These are phyloP conservation scores for Catotricha subobsoleta DNA, from an alignment of 2,888 invertebrate genomes.

Conservation along the genomic window DNA sequence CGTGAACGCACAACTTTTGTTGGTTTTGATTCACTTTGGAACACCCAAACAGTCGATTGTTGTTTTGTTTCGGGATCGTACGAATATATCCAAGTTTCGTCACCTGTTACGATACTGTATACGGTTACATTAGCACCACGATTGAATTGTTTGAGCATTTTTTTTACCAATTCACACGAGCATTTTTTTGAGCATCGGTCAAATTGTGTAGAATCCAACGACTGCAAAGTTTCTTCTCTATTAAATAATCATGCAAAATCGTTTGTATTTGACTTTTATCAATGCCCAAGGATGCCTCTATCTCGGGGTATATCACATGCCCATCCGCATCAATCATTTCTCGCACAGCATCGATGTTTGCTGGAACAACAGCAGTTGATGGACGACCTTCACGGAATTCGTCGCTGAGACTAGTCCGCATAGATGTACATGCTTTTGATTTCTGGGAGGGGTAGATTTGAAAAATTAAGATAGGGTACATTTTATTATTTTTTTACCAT, in stretches of 20 bases:
- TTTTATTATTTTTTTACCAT: too few species aligned
- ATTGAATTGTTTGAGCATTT: slow-evolving; percentile 14
- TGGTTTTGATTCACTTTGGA: not conserved
- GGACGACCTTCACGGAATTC: slow-evolving; percentile 13
- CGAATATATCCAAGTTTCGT: slow-evolving; percentile 14
- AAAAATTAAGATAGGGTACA: too few species aligned
- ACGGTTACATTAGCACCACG: slow-evolving; percentile 13
- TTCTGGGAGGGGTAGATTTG: too few species aligned
- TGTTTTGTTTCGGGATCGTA: slow-evolving; percentile 13
- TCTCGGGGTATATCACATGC: slow-evolving; percentile 14
- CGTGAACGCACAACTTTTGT: slow-evolving; percentile 9
- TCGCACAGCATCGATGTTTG: slow-evolving; percentile 16
- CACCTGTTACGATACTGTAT: slow-evolving; percentile 13
- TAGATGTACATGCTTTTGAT: too few species aligned
- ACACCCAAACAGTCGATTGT: slow-evolving; percentile 14
- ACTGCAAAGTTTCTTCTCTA: slow-evolving; percentile 7
- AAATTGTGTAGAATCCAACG: slow-evolving; percentile 4
- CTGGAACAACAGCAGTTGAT: slow-evolving; percentile 13
- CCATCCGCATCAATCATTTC: slow-evolving; percentile 16
- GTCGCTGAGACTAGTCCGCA: slow-evolving; percentile 11
- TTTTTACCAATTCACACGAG: slow-evolving; percentile 15
- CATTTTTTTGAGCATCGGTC: slow-evolving; percentile 14
- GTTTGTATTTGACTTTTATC: slow-evolving; percentile 9
- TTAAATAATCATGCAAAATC: slow-evolving; percentile 13
- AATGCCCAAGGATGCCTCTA: slow-evolving; percentile 14